Evolutionary conservation across 2,797 vertebrate species (phyloP), one percentile per base, ranked within the genome.

Genomic region (Lagocephalus sceleratus): DNA sequence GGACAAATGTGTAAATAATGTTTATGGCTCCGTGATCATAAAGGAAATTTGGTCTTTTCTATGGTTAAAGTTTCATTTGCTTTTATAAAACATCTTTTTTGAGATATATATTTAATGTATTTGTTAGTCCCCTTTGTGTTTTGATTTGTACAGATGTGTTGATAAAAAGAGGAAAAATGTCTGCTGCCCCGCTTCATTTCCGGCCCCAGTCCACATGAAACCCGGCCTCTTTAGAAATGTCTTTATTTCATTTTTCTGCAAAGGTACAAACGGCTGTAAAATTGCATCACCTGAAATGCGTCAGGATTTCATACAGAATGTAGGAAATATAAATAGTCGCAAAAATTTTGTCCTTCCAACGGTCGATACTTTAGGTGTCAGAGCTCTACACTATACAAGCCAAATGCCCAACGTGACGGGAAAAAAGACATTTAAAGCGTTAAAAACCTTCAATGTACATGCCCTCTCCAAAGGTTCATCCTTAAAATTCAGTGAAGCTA

Each of bases 261-360:
- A 89, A 91, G 72, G 71, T 90, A 90, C 87, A 86, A 88, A 91
- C 87, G 25, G 46, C 69, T 87, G 85, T 90, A 89, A 85, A 87
- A 87, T 80, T 78, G 75, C 77, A 73, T 72, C 82, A 82, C 83
- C 88, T 78, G 67, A 85, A 89, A 83, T 76, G 84, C 78, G 83
- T 85, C 82, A 85, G 79, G 57, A 59, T 50, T 73, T 75, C 73
- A 84, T 85, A 66, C 62, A 87, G 85, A 86, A 81, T 62, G 79
- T 87, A 87, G 76, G 80, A 87, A 87, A 91, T 89, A 92, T 91
- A 91, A 92, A 92, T 90, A 92, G 80, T 86, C 71, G 70, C 66
- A 86, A 83, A 86, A 78, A 59, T 61, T 47, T 63, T 77, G 65
- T 89, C 82, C 86, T 81, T 88, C 60, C 58, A 25, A n/a, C 19